Base-by-base conservation (phyloP, 2,888 invertebrate species). In the Corbicula japonica region DNA sequence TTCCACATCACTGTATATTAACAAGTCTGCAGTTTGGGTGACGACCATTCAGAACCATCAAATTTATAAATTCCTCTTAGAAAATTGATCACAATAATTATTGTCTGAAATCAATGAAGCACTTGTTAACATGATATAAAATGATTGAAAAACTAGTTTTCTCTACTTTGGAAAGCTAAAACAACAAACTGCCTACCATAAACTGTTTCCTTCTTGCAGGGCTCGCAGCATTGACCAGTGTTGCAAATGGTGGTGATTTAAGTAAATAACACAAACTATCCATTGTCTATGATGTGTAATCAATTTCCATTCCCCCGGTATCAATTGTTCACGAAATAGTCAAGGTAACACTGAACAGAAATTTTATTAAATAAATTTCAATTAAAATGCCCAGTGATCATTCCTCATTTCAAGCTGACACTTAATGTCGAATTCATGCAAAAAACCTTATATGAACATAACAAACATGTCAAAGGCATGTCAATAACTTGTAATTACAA, bases 261-360 rank as follows among this genome's bases (percentile, higher is more conserved):
- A 88, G 72, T 41, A 86, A 68, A 69, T 78, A 77, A 80, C 86
- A 88, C 56, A 88, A 71, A 70, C 80, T 82, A 54, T 85, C 84
- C 85, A 88, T 86, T 23, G 48, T 79, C 28, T 15, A 8, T n/a
- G 34, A 60, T 21, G 12, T 21, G 10, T 1, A 18, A 12, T 12
- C 15, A 28, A 28, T 30, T 58, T 1, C 4, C 15, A 58, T 30
- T 1, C 21, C 32, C 5, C 23, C n/a, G n/a, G n/a, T 23, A 12
- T 10, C 5, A 5, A 30, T 28, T 58, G 8, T 32, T 58, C n/a
- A 58, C n/a, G 32, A 58, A 2, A n/a, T 21, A 58, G n/a, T 58
- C 8, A 28, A 32, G 30, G 28, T 30, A 58, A 58, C 12, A 1
- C 32, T 48, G 6, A 48, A 48, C 3, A 3, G 21, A 4, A 48